phyloP scores from a whole-genome alignment of 2,113 vertebrate species.

The Urocolius indicus region DNA sequence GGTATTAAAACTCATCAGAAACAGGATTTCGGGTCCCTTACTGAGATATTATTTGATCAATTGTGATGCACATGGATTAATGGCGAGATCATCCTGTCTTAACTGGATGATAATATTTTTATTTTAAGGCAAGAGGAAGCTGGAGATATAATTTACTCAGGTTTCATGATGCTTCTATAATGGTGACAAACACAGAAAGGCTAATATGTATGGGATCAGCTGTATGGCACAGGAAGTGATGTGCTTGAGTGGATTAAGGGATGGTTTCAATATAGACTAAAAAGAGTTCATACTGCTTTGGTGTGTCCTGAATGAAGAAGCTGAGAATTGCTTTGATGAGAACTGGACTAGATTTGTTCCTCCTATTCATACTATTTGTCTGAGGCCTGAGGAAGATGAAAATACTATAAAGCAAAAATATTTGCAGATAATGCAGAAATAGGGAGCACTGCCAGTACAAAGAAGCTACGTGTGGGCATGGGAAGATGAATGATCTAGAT shows the following conservation, averaged over 20 bases:
- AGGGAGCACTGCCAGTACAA: neutral
- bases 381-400: slow-evolving; percentile 6
- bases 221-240: neutral
- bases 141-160: neutral
- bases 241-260: neutral
- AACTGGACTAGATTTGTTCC: neutral
- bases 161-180: neutral
- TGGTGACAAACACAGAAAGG: neutral
- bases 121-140: slow-evolving; percentile 18
- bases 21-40: neutral
- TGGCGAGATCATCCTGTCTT: neutral
- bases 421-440: slow-evolving; percentile 39
- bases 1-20: slow-evolving; percentile 7
- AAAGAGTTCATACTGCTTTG: neutral
- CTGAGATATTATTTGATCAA: slow-evolving; percentile 30
- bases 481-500: slow-evolving; percentile 39
- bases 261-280: neutral
- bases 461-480: neutral
- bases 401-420: slow-evolving; percentile 32
- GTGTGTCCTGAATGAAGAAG: neutral
- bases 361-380: neutral
- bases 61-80: slow-evolving; percentile 8
- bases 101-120: slow-evolving; percentile 22
- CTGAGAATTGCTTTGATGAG: neutral
- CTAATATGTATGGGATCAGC: neutral